Evolutionary conservation across 2,113 vertebrate species (phyloP).

Genomic region (Arizona elegans): DNA sequence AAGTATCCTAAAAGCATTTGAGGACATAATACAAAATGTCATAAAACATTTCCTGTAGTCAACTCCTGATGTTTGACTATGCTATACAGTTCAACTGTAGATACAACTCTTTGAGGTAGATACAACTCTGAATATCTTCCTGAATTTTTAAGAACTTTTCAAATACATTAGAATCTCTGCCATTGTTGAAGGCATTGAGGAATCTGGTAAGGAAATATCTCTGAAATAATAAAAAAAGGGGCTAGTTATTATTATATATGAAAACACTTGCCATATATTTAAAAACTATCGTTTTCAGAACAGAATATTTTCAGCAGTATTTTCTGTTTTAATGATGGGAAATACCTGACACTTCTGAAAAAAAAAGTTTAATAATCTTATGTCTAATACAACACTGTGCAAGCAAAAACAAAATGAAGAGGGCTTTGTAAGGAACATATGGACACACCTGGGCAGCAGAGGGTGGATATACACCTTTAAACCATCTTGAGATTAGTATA

Average conservation of each 20-base stretch:
- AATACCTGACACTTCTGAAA: neutral
- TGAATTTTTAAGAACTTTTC: neutral
- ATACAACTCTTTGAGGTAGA: neutral
- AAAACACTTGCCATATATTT: neutral
- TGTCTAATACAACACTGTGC: neutral
- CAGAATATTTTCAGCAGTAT: neutral
- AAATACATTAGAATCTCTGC: neutral
- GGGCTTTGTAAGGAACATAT: neutral
- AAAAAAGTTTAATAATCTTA: neutral
- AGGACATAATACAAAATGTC: neutral
- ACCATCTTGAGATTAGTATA: neutral
- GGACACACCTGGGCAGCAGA: neutral
- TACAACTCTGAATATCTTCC: neutral
- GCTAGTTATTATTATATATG: neutral
- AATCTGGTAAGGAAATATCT: neutral
- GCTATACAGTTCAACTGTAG: neutral
- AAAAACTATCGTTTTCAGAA: neutral
- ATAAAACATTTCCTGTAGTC: neutral
- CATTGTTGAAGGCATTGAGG: no score
- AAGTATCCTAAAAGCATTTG: neutral
- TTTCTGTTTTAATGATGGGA: neutral
- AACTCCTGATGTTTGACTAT: neutral
- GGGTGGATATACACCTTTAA: neutral
- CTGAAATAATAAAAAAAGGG: neutral
- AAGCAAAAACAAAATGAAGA: neutral